phyloP scores from a whole-genome alignment of 2,888 invertebrate species.

The Acrocera orbiculus region DNA sequence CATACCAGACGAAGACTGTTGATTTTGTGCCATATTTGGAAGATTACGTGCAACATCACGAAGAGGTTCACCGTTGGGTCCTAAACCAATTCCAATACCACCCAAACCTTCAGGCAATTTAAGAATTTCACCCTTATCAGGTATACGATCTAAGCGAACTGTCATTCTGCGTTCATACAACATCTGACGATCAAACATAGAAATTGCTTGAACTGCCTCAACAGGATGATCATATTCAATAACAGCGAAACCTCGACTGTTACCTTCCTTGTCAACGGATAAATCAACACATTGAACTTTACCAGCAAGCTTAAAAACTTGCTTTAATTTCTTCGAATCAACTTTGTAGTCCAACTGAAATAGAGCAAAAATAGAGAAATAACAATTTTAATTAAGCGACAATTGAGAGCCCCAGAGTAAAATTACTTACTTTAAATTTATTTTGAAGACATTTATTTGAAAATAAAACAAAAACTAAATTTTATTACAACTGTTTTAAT shows the following conservation, averaged over 20 bases:
- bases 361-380: slow-evolving; percentile 6
- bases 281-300: slow-evolving; percentile 83
- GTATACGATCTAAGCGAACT: slow-evolving; percentile 80
- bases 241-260: slow-evolving; percentile 89
- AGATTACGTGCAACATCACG: slow-evolving; percentile 67
- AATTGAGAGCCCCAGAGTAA: background rate
- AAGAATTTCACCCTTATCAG: slow-evolving; percentile 50
- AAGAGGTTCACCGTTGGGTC: slow-evolving; percentile 79
- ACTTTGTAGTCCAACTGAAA: slow-evolving; percentile 91
- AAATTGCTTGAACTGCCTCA: slow-evolving; percentile 91
- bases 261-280: slow-evolving; percentile 86
- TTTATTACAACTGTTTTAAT: no score
- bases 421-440: no score
- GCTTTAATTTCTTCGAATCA: slow-evolving; percentile 80
- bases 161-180: slow-evolving; percentile 85
- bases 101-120: slow-evolving; percentile 82
- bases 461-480: no score
- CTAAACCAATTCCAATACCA: slow-evolving; percentile 84
- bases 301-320: slow-evolving; percentile 92
- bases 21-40: slow-evolving; percentile 34
- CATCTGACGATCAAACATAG: slow-evolving; percentile 93
- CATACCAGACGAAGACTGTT: slow-evolving; percentile 21
- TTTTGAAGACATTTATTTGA: no score
- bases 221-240: slow-evolving; percentile 95
- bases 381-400: slow-evolving; percentile 1